A percentile compares a stretch with the other conserved stretches of the same genome.
Conservation (phyloP, 2,797 vertebrate species). For the Periparus ater region DNA sequence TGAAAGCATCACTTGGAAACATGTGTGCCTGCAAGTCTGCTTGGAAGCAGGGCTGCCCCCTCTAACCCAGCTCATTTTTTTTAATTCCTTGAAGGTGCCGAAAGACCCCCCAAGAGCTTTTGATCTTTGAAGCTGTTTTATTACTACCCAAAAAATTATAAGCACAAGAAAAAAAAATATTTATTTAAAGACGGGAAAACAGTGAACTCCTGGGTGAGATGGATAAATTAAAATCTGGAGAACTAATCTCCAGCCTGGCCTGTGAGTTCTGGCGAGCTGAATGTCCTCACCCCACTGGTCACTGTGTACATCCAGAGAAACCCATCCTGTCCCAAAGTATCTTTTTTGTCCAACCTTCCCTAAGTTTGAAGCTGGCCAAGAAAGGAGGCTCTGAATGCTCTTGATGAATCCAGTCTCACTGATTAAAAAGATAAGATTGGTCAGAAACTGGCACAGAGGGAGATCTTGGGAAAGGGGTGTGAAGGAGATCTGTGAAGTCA, state of each 20-base stretch:
- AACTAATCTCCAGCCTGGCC: not conserved
- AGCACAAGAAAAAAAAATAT: constrained; percentile 16
- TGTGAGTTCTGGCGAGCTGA: not conserved
- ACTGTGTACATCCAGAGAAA: not conserved
- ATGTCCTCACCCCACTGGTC: not conserved
- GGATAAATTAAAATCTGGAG: constrained; percentile 11
- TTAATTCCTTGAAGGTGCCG: constrained; percentile 23
- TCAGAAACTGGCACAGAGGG: not conserved
- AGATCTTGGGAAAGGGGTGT: not conserved
- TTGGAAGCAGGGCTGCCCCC: not conserved
- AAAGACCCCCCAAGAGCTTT: constrained; percentile 59
- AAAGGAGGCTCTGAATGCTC: not conserved
- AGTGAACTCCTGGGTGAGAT: not conserved
- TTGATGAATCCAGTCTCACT: not conserved
- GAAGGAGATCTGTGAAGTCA: not conserved
- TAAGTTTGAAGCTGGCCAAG: not conserved
- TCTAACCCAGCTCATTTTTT: constrained; percentile 10
- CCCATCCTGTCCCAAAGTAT: not conserved
- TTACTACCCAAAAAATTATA: constrained; percentile 36
- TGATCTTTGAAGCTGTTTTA: constrained; percentile 56
- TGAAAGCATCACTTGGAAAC: not conserved
- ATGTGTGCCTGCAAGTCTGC: not conserved
- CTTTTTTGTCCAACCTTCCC: not conserved
- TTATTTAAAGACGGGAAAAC: constrained; percentile 27
- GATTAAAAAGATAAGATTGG: not conserved